These are phyloP conservation scores for Hedya salicella DNA, from an alignment of 2,888 invertebrate species.

Conservation along the genomic window DNA sequence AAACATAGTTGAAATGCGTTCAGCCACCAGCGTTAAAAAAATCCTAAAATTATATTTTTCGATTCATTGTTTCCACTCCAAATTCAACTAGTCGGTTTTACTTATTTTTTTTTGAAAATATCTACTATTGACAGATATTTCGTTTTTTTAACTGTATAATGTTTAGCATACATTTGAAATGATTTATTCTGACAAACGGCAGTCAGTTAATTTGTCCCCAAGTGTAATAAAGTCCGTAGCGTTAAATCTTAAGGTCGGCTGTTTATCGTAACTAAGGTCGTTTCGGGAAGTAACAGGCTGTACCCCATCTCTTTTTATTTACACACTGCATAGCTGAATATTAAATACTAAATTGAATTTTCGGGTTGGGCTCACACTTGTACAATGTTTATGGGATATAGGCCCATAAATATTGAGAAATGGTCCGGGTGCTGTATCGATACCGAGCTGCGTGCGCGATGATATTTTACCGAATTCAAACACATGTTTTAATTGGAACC, in stretches of 20 bases:
- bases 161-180: too few relatives aligned
- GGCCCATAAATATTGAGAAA: conserved; percentile 25
- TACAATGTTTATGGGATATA: conserved; percentile 15
- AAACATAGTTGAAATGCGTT: too few relatives aligned
- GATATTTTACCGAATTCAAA: conserved; percentile 17
- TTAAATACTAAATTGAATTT: conserved; percentile 43
- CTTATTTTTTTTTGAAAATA: too few relatives aligned
- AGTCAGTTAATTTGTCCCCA: conserved; percentile 15
- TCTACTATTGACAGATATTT: too few relatives aligned
- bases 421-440: conserved; percentile 3
- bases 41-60: too few relatives aligned
- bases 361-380: conserved; percentile 8
- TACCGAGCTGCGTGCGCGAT: conserved; percentile 17
- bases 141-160: too few relatives aligned
- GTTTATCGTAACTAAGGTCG: conserved; percentile 42
- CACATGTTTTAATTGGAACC: conserved; percentile 8
- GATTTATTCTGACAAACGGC: too few relatives aligned
- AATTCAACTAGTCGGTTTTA: too few relatives aligned
- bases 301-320: conserved; percentile 27
- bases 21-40: too few relatives aligned
- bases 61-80: too few relatives aligned
- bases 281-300: conserved; percentile 32
- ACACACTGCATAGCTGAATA: conserved; percentile 32
- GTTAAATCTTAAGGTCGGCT: conserved; percentile 41
- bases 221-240: conserved; percentile 15